These are phyloP conservation scores for Lordiphosa clarofinis DNA, from an alignment of 1,140 invertebrate genomes.

Conservation along the genomic window DNA sequence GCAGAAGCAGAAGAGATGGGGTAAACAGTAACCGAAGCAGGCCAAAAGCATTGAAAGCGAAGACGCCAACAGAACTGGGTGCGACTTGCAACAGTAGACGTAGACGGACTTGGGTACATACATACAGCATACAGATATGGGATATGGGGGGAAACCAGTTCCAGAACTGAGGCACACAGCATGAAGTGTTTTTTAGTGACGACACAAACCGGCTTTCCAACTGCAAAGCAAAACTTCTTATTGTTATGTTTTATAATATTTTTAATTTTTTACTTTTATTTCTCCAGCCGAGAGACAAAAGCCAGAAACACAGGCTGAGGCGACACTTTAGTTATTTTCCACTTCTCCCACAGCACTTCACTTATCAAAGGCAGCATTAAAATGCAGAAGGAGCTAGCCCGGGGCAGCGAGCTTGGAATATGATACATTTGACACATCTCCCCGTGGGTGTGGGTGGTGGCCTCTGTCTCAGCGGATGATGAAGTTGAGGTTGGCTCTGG, in stretches of 20 bases:
- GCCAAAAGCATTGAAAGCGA: constrained; percentile 69
- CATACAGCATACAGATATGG: constrained; percentile 5
- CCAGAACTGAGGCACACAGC: constrained; percentile 13
- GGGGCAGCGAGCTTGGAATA: constrained; percentile 37
- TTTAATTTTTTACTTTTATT: constrained; percentile 10
- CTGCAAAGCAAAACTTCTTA: constrained; percentile 65
- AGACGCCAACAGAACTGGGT: constrained; percentile 48
- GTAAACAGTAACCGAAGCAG: constrained; percentile 35
- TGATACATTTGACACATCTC: constrained; percentile 62
- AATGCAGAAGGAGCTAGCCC: constrained; percentile 47
- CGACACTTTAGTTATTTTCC: constrained; percentile 77
- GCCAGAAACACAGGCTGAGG: constrained; percentile 42
- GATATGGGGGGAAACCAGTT: constrained; percentile 48
- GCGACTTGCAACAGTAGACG: constrained; percentile 70
- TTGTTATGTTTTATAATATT: constrained; percentile 77
- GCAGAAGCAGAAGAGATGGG: constrained; percentile 4
- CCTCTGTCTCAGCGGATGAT: constrained; percentile 1
- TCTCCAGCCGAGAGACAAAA: constrained; percentile 47
- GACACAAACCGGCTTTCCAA: constrained; percentile 68
- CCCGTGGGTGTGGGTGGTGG: constrained; percentile 36
- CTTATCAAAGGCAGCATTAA: constrained; percentile 75
- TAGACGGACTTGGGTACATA: constrained; percentile 26
- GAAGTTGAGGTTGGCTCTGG: constrained; percentile 30
- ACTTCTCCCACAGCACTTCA: constrained; percentile 70
- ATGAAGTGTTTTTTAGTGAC: constrained; percentile 60